Conservation (phyloP, 2,888 invertebrate species). For the Tetramorium bicarinatum region DNA sequence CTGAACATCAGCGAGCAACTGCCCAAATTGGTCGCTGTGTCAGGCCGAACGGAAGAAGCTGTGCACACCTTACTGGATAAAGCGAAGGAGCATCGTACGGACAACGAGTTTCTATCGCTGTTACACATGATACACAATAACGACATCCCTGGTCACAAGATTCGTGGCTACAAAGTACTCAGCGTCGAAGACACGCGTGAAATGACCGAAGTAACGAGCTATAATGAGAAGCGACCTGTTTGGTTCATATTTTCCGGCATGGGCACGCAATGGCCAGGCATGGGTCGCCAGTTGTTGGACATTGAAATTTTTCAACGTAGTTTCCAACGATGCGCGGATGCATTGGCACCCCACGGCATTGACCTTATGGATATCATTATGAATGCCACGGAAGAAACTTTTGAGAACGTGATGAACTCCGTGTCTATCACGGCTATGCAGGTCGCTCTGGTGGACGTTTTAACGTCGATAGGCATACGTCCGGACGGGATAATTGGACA, state of each 20-base stretch:
- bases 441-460: conserved; percentile 97
- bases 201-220: conserved; percentile 85
- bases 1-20: conserved; percentile 85
- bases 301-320: conserved; percentile 94
- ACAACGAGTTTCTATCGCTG: conserved; percentile 92
- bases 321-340: conserved; percentile 92
- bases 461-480: conserved; percentile 91
- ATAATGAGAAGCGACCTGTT: conserved; percentile 91
- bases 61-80: conserved; percentile 90
- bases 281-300: conserved; percentile 95
- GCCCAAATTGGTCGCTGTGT: conserved; percentile 92
- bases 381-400: conserved; percentile 92
- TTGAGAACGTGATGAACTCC: conserved; percentile 95
- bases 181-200: conserved; percentile 88
- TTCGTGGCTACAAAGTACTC: conserved; percentile 94
- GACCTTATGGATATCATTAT: conserved; percentile 94
- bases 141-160: conserved; percentile 92
- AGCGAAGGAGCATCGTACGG: conserved; percentile 88
- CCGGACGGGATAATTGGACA: conserved; percentile 99
- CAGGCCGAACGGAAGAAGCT: conserved; percentile 95
- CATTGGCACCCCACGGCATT: conserved; percentile 92
- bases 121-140: conserved; percentile 91
- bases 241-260: conserved; percentile 99
- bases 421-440: conserved; percentile 98
- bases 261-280: conserved; percentile 99